Percentiles rank a stretch among this genome's conserved stretches.
phyloP scores from a whole-genome alignment of 1,140 invertebrate genomes.

The Anoplophora glabripennis region DNA sequence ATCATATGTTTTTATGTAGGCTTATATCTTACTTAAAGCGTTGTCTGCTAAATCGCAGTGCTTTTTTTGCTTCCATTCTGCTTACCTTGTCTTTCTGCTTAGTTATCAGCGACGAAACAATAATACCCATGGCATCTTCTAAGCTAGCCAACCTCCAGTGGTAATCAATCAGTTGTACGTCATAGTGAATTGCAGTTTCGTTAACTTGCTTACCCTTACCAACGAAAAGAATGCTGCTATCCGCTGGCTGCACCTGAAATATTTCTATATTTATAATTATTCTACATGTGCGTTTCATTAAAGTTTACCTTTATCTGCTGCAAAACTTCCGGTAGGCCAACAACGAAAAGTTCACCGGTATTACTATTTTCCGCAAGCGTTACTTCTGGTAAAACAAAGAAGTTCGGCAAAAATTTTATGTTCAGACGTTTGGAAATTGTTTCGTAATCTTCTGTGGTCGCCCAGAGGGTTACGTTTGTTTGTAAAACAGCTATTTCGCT shows the following conservation, averaged over 20 bases:
- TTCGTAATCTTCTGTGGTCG: slow-evolving; percentile 31
- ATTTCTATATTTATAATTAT: not conserved
- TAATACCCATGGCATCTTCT: slow-evolving; percentile 38
- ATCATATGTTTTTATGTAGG: no score
- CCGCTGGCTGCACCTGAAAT: slow-evolving; percentile 36
- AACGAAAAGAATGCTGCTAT: slow-evolving; percentile 38
- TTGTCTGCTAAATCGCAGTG: no score
- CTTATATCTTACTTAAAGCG: no score
- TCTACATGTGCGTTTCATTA: not conserved
- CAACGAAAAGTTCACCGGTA: slow-evolving; percentile 30
- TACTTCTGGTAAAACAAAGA: slow-evolving; percentile 29
- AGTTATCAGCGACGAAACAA: slow-evolving; percentile 34
- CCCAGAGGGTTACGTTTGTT: slow-evolving; percentile 34
- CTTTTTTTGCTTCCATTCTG: no score
- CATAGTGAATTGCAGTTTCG: slow-evolving; percentile 23
- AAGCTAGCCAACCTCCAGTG: slow-evolving; percentile 44
- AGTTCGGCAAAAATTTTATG: slow-evolving; percentile 37
- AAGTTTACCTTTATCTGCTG: slow-evolving; percentile 33
- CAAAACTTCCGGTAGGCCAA: slow-evolving; percentile 35
- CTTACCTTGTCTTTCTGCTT: slow-evolving; percentile 37
- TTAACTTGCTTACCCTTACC: slow-evolving; percentile 19
- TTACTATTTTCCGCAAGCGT: slow-evolving; percentile 27
- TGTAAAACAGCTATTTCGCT: slow-evolving; percentile 28
- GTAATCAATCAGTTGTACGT: slow-evolving; percentile 41
- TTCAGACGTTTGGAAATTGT: slow-evolving; percentile 31